These are phyloP conservation scores for Ryuthela nishihirai DNA, from an alignment of 2,888 invertebrate genomes.

Conservation along the genomic window DNA sequence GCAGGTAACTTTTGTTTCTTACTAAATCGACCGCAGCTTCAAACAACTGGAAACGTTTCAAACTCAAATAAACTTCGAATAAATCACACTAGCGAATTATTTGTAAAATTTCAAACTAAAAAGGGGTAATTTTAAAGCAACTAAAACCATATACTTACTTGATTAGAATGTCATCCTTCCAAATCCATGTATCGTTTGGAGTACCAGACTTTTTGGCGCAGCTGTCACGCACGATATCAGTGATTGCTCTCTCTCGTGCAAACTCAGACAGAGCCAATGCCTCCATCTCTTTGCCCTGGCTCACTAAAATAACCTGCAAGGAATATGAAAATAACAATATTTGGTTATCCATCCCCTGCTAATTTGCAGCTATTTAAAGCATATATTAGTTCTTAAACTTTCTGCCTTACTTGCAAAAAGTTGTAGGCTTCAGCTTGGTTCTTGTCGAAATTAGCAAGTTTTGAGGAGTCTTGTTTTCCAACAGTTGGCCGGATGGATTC, in stretches of 20 bases:
- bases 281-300: constrained; percentile 1
- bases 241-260: constrained; percentile 6
- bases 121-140: not conserved
- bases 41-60: too few relatives aligned
- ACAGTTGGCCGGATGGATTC: constrained; percentile 6
- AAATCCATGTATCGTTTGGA: not conserved
- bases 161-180: not conserved
- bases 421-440: constrained; percentile 12
- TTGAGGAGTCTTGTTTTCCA: constrained; percentile 7
- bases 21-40: too few relatives aligned
- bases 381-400: not conserved
- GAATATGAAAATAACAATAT: too few relatives aligned
- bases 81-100: too few relatives aligned
- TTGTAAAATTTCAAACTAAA: not conserved
- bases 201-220: not conserved
- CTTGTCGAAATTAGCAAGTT: constrained; percentile 14
- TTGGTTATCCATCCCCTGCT: not conserved
- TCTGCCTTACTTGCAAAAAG: constrained; percentile 6
- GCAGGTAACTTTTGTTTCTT: too few relatives aligned
- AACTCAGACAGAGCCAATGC: constrained; percentile 12
- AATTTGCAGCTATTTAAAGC: not conserved
- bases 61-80: too few relatives aligned
- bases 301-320: constrained; percentile 5
- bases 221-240: constrained; percentile 4
- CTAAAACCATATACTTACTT: not conserved